Evolutionary conservation across 2,797 vertebrate genomes (phyloP), one percentile per base, ranked within the genome.

Genomic region (Parauchenoglanis punctatus): DNA sequence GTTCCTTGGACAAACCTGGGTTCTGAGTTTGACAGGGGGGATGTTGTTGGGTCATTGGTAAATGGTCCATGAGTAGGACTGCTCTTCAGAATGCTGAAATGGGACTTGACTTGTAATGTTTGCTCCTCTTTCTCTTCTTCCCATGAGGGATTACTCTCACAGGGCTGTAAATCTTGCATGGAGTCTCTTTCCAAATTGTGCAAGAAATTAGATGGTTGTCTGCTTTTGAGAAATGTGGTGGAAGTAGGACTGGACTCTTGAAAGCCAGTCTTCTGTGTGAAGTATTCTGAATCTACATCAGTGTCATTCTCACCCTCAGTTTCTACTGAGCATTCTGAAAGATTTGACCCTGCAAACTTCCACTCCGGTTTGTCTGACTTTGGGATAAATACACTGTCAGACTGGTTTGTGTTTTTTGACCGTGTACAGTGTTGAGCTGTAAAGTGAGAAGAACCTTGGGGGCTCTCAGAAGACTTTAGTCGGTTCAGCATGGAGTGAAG

Each of bases 401-500:
- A 28, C 63, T 44, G 63, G 15, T 72, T 49, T 17, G 3, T 31
- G 25, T 49, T 46, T 10, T 85, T 54, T 59, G 70, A 20, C 20
- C 23, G 4, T 40, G 4, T 75, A 13, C 67, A 18, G 35, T 18
- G 56, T 52, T 78, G n/a, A 54, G 67, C 49, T 25, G 58, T 61
- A 17, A 20, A 8, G 44, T 56, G 80, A 67, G 67, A 61, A 13
- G 44, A 31, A 40, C 31, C 13, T 18, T 85, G 59, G 70, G 70
- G 31, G n/a, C 25, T 87, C 17, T 89, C 65, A 31, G 88, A 83
- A 77, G 49, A 61, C 58, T 61, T 86, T 4, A 88, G 76, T 85
- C 76, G 88, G 31, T 13, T 77, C 31, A 91, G 81, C 88, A 90
- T 86, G 2, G 89, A 87, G 25, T 68, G 68, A 67, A 89, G 35